Percentiles rank a stretch among this genome's conserved stretches.
Evolutionary conservation across 2,888 invertebrate genomes (phyloP).

Genomic region (Trachelus troglodyta): DNA sequence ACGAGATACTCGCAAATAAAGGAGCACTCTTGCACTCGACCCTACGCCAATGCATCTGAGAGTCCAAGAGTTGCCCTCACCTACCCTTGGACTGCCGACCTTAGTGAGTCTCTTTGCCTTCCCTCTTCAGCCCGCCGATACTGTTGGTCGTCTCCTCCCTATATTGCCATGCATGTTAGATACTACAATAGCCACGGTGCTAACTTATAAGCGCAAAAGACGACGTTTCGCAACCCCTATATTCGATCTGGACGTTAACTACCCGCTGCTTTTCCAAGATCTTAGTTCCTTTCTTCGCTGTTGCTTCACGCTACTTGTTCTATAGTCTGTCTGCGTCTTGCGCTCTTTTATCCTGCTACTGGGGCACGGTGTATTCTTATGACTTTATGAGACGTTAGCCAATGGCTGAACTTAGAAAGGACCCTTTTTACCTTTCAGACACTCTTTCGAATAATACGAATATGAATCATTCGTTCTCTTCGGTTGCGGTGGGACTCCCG

Average conservation of each 20-base stretch:
- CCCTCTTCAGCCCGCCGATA: slow-evolving; percentile 16
- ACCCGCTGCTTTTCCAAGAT: not conserved
- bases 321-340: not conserved
- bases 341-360: not conserved
- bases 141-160: not conserved
- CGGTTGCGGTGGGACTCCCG: slow-evolving; percentile 16
- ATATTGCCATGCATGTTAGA: not conserved
- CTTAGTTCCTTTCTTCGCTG: not conserved
- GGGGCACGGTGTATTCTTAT: not conserved
- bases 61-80: not conserved
- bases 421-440: not conserved
- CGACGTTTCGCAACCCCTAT: not conserved
- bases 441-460: not conserved
- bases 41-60: slow-evolving; percentile 2
- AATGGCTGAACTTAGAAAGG: not conserved
- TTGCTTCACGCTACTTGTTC: not conserved
- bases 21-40: slow-evolving; percentile 13
- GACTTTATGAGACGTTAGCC: not conserved
- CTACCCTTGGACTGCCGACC: not conserved
- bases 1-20: slow-evolving; percentile 33
- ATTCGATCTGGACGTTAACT: slow-evolving; percentile 3
- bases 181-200: slow-evolving; percentile 5
- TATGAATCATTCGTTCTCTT: not conserved
- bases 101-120: slow-evolving; percentile 14
- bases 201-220: not conserved